Evolutionary conservation across 2,113 vertebrate species (phyloP).

Genomic region (Amblyopsis rosae): DNA sequence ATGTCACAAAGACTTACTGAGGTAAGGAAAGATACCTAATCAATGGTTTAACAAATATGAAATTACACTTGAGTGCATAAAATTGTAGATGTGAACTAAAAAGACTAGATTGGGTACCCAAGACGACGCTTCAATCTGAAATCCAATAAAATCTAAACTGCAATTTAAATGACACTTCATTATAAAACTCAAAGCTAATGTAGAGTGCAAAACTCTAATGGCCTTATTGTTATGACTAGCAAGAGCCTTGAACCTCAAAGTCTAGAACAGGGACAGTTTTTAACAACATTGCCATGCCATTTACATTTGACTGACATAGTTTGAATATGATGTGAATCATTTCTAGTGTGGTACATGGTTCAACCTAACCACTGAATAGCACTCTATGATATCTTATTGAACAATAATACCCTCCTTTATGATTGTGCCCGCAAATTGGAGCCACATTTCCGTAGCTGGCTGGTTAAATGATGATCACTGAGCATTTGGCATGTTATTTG

Average conservation of each 20-base stretch:
- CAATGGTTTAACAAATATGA: no score
- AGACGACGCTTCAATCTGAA: background rate
- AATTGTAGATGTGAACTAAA: background rate
- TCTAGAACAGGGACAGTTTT: background rate
- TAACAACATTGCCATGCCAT: background rate
- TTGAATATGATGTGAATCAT: constrained; percentile 5
- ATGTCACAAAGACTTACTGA: no score
- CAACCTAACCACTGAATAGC: constrained; percentile 21
- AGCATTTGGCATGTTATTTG: constrained; percentile 45
- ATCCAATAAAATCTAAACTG: constrained; percentile 5
- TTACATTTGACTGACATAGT: constrained; percentile 21
- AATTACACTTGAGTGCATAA: no score
- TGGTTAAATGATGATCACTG: constrained; percentile 34
- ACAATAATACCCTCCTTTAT: background rate
- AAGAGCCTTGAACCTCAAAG: background rate
- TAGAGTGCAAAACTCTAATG: constrained; percentile 23
- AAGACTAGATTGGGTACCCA: background rate
- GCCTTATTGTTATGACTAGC: background rate
- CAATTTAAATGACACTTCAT: constrained; percentile 25
- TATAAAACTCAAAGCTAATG: constrained; percentile 15
- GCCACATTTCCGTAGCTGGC: background rate
- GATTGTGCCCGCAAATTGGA: constrained; percentile 5
- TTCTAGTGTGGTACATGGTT: constrained; percentile 18
- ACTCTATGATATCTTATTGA: constrained; percentile 29
- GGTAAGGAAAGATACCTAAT: no score